Base-by-base conservation (phyloP, 1,140 invertebrate genomes). In the Thaumetopoea pityocampa region DNA sequence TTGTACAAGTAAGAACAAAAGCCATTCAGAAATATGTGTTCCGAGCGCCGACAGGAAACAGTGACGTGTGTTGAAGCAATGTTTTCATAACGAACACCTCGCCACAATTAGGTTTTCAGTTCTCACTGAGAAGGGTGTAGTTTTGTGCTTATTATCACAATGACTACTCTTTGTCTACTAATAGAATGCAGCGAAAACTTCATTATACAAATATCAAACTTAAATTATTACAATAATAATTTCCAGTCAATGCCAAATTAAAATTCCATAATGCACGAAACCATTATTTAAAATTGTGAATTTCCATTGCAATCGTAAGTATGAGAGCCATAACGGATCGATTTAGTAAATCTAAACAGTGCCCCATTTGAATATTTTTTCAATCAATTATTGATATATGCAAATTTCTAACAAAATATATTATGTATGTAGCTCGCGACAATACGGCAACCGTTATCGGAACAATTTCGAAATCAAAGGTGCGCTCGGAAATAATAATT, bases 331-430 rank as follows among this genome's bases (percentile, higher is more conserved):
- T 79, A 76, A 78, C 74, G 76, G 64, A 80, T 67, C 60, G 55
- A 78, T 68, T 49, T 64, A 74, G 50, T 52, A 57, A 62, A 44
- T 67, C 43, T 61, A 72, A 78, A 69, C 59, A 64, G 53, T 51
- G 12, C 12, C n/a, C n/a, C n/a, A 79, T 81, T 81, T 80, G 59
- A 81, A 81, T 84, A 80, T 79, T 78, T 73, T 77, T 74, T 70
- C 74, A 78, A 84, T 84, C 80, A 84, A 84, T 84, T 80, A 81
- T 67, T 63, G 68, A 80, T 79, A 71, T 82, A 84, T 81, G 80
- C 77, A 84, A 82, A 82, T 79, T 27, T 45, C 10, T 27, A 28
- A 58, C 53, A 67, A 72, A 71, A 80, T 61, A 68, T 56, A 72
- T 74, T 68, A 64, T 67, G 60, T 57, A 60, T 59, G 43, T 63